Conservation (phyloP, 2,113 vertebrate species). For the Columba janthina region DNA sequence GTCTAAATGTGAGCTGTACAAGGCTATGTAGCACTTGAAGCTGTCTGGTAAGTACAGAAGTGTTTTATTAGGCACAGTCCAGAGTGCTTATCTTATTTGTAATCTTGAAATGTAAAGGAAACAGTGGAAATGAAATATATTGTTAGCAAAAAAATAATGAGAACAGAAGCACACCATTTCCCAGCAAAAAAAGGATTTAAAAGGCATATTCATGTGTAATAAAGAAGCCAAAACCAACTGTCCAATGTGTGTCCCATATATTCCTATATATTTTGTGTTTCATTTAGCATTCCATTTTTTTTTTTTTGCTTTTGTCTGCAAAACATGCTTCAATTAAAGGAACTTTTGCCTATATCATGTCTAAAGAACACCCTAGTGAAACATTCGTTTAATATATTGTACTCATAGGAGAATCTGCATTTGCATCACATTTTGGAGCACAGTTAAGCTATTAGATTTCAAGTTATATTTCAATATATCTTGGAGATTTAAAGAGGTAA, state of each 20-base stretch:
- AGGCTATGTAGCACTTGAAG: neutral
- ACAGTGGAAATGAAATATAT: neutral
- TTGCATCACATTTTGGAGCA: neutral
- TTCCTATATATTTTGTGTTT: neutral
- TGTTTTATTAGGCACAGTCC: neutral
- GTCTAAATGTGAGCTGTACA: neutral
- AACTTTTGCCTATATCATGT: neutral
- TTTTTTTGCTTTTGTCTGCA: neutral
- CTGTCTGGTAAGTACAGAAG: neutral
- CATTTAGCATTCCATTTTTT: neutral
- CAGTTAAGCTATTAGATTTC: neutral
- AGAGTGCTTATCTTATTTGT: neutral
- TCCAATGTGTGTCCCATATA: neutral
- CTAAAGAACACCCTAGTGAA: neutral
- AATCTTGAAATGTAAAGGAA: neutral
- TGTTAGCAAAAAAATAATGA: neutral
- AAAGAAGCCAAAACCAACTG: neutral
- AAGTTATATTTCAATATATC: neutral
- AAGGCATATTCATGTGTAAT: neutral
- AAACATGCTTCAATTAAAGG: neutral
- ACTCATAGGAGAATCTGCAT: neutral
- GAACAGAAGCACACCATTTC: neutral
- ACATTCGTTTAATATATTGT: neutral
- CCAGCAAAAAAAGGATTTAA: neutral
- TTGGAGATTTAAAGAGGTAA: neutral